Base-by-base conservation (phyloP, 2,113 vertebrate genomes). In the Chloebia gouldiae region DNA sequence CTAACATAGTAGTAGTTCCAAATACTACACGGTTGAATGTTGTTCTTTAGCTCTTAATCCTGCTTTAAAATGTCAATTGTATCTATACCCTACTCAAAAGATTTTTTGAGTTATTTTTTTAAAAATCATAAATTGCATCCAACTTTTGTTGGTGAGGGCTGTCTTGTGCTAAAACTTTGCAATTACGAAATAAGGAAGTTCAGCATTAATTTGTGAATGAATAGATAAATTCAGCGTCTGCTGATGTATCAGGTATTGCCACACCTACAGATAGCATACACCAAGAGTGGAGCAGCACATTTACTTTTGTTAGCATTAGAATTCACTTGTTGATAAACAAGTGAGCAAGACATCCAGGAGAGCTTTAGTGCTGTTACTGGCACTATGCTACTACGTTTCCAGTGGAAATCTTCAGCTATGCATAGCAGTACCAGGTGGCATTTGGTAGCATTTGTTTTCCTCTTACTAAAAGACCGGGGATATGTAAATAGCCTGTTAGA, bases 241-340 rank as follows among this genome's bases (percentile, higher is more conserved):
- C 35, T 53, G 51, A n/a, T 44, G 5, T 50, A 15, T 71, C 61
- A 51, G 57, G 8, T 37, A 35, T 56, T 28, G 6, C 44, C n/a
- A 44, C 5, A 5, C 2, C 3, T 71, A 23, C 14, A 53, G 20
- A 39, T 10, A 72, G n/a, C 2, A 1, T 25, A 22, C 4, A 13
- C 24, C 23, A 70, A 86, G 37, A 82, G 16, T 28, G 24, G 16
- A 81, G 27, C 20, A 64, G 31, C 35, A 42, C 4, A 2, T 45
- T 69, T 59, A 40, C 2, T 70, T 63, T 88, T 51, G 15, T 60
- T 59, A 83, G 7, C 40, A 6, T 30, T 60, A 53, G 23, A 50
- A 54, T 66, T 71, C 17, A 25, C 7, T n/a, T 47, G 51, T 37
- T 89, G n/a, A 78, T 45, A 42, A 75, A 49, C 31, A 65, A 65